These are phyloP conservation scores for Pecten maximus DNA, from an alignment of 2,888 invertebrate species.

Conservation along the genomic window DNA sequence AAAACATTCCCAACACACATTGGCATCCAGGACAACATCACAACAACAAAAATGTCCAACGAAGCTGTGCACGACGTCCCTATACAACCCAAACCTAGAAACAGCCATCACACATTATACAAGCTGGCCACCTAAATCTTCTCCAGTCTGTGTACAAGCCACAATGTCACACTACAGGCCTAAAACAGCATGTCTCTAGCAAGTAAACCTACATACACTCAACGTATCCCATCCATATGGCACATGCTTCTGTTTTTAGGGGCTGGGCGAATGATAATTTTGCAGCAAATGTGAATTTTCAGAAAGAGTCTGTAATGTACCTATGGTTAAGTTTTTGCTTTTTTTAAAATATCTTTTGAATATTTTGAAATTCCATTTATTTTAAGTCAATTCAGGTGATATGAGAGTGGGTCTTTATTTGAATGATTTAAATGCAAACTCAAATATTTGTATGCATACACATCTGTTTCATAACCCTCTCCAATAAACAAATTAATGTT, in stretches of 20 bases:
- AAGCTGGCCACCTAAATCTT: background rate
- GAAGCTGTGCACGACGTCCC: background rate
- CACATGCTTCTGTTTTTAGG: background rate
- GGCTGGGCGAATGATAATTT: background rate
- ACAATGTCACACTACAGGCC: background rate
- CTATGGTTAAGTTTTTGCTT: background rate
- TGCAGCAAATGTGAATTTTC: too few species aligned
- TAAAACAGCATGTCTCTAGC: background rate
- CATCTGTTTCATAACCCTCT: too few species aligned
- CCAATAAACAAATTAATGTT: too few species aligned
- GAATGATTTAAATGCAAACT: background rate
- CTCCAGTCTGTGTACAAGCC: background rate
- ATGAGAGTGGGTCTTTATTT: background rate
- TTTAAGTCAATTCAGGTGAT: background rate
- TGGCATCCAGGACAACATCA: background rate
- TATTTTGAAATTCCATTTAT: background rate
- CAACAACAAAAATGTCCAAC: background rate
- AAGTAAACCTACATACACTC: background rate
- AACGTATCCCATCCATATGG: background rate
- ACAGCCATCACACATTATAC: background rate
- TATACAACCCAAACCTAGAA: background rate
- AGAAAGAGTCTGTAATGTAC: too few species aligned
- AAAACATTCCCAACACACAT: background rate
- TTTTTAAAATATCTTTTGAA: background rate
- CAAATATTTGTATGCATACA: too few species aligned